Conservation (phyloP, 1,140 invertebrate species). For the Micrasema longulum region DNA sequence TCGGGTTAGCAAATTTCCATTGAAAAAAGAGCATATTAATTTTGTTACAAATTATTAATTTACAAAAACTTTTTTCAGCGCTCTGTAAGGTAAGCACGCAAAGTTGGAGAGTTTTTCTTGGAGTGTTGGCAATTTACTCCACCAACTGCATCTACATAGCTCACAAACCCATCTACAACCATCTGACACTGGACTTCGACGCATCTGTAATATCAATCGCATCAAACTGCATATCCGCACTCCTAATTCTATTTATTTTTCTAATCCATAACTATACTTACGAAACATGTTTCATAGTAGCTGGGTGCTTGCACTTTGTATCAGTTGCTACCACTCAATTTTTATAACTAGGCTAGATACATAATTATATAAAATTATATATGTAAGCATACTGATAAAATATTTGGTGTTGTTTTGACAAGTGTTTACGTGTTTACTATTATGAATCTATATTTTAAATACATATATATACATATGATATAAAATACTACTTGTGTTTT, state of each 20-base stretch:
- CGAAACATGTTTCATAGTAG: constrained; percentile 61
- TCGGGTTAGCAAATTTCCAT: no score
- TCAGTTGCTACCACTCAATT: constrained; percentile 59
- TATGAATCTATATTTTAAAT: no score
- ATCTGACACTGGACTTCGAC: constrained; percentile 63
- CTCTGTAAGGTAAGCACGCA: not conserved
- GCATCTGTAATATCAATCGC: constrained; percentile 61
- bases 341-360: no score
- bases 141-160: constrained; percentile 59
- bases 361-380: no score
- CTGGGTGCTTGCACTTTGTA: constrained; percentile 58
- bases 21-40: no score
- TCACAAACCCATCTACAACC: constrained; percentile 61
- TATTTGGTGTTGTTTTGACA: no score
- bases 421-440: no score
- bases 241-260: constrained; percentile 59
- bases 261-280: constrained; percentile 61
- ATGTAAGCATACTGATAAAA: no score
- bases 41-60: not conserved
- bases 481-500: no score
- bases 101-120: constrained; percentile 60
- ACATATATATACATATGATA: no score
- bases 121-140: constrained; percentile 61
- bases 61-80: constrained; percentile 29
- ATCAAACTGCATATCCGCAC: constrained; percentile 60